A percentile compares a stretch with the other conserved stretches of the same genome.
Conservation (phyloP, 2,888 invertebrate genomes). For the Pseudeuparius sepicola region DNA sequence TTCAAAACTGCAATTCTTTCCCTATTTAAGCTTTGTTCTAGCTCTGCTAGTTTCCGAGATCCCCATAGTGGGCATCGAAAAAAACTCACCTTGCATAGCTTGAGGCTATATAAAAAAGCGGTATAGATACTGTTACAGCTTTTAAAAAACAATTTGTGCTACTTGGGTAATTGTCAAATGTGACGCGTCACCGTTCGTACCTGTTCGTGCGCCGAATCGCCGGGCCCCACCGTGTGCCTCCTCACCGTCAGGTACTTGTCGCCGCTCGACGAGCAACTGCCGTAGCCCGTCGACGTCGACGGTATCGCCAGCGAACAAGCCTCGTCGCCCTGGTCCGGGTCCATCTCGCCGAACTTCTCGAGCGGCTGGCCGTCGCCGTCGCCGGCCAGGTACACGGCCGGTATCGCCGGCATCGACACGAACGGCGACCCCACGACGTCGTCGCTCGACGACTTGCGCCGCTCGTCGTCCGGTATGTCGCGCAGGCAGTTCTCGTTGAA, state of each 20-base stretch:
- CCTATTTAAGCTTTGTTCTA: too few relatives aligned
- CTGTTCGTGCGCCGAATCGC: conserved; percentile 79
- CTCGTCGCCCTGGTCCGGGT: conserved; percentile 38
- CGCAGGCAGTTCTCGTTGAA: conserved; percentile 38
- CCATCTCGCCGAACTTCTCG: conserved; percentile 52
- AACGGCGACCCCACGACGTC: conserved; percentile 40
- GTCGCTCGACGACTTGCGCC: conserved; percentile 31
- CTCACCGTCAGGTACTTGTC: conserved; percentile 54
- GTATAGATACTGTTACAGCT: too few relatives aligned
- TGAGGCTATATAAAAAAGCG: too few relatives aligned
- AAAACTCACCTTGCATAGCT: too few relatives aligned
- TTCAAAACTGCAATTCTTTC: too few relatives aligned
- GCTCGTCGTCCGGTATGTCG: conserved; percentile 30
- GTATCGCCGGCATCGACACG: conserved; percentile 44
- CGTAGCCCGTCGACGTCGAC: conserved; percentile 28
- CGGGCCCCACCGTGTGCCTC: conserved; percentile 88
- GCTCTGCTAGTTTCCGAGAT: too few relatives aligned
- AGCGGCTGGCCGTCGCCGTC: conserved; percentile 46
- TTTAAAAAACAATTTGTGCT: too few relatives aligned
- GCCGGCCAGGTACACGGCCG: conserved; percentile 43
- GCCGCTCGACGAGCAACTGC: conserved; percentile 32
- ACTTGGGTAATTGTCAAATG: too few relatives aligned
- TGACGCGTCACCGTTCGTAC: too few relatives aligned
- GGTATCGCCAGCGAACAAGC: conserved; percentile 32
- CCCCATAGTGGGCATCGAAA: too few relatives aligned